These are phyloP conservation scores for Pteronura brasiliensis DNA, from an alignment of 2,113 vertebrate species.

Conservation along the genomic window DNA sequence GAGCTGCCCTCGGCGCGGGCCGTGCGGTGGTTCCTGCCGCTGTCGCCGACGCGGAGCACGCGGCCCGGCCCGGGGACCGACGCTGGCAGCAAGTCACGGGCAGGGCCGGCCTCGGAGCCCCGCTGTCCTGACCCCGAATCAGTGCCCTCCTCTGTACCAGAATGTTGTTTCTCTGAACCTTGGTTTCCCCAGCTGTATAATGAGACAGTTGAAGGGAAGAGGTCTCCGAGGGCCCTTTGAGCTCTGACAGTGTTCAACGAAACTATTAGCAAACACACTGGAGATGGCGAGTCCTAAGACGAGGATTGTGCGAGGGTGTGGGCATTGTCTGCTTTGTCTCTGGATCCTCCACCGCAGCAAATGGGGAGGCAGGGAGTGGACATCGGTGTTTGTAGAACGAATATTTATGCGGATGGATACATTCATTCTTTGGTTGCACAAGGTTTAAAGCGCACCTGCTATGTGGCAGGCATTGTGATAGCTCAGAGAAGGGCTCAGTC, in stretches of 20 bases:
- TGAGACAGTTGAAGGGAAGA: not conserved
- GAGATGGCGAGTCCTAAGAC: not conserved
- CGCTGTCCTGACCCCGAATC: not conserved
- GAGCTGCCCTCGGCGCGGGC: not conserved
- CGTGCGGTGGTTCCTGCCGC: not conserved
- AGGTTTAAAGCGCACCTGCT: not conserved
- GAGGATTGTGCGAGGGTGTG: not conserved
- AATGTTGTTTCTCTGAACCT: not conserved
- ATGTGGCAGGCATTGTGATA: not conserved
- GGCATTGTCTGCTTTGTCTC: not conserved
- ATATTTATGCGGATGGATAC: not conserved
- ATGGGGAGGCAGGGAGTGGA: not conserved
- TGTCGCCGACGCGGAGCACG: not conserved
- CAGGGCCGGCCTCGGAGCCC: not conserved
- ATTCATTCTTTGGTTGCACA: not conserved
- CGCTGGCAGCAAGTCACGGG: not conserved
- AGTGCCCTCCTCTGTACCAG: not conserved
- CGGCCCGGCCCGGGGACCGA: not conserved
- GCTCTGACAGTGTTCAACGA: not conserved
- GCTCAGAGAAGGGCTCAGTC: not conserved
- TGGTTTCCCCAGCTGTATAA: not conserved
- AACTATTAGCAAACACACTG: not conserved
- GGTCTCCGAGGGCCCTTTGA: not conserved
- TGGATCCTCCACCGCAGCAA: not conserved
- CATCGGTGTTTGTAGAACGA: not conserved